Evolutionary conservation across 2,113 vertebrate genomes (phyloP).

Genomic region (Bambusicola thoracicus): DNA sequence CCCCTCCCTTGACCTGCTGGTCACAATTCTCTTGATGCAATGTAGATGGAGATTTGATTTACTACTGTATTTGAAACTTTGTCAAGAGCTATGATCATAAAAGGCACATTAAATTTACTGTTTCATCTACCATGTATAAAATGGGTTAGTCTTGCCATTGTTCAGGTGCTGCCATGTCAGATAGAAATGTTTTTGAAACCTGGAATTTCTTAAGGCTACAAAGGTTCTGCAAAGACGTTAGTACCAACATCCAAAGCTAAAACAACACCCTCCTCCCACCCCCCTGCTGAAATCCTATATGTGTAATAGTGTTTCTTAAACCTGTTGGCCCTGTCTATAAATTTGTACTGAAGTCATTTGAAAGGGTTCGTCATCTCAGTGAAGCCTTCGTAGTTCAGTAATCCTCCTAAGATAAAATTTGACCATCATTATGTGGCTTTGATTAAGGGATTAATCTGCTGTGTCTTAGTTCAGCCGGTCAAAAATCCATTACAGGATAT

Average conservation of each 20-base stretch:
- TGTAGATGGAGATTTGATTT: neutral
- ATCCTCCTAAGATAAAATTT: neutral
- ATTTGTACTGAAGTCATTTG: neutral
- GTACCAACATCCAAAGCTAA: neutral
- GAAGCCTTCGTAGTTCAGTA: neutral
- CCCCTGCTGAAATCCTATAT: neutral
- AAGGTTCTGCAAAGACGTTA: neutral
- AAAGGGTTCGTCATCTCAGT: conserved; percentile 11
- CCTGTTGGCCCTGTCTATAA: neutral
- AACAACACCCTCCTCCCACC: neutral
- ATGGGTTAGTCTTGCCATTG: neutral
- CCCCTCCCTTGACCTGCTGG: too few relatives aligned
- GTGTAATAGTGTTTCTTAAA: neutral
- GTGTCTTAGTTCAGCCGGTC: neutral
- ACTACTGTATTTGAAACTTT: neutral
- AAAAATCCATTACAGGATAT: conserved; percentile 13
- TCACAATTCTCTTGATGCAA: neutral
- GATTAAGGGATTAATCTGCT: neutral
- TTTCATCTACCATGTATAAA: neutral
- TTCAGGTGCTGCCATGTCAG: neutral
- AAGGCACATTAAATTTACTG: neutral
- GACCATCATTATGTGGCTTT: neutral
- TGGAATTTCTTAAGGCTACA: neutral
- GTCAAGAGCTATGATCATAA: neutral
- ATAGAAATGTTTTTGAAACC: neutral